Conservation (phyloP, 2,113 vertebrate genomes). For the Nothoprocta pentlandii region DNA sequence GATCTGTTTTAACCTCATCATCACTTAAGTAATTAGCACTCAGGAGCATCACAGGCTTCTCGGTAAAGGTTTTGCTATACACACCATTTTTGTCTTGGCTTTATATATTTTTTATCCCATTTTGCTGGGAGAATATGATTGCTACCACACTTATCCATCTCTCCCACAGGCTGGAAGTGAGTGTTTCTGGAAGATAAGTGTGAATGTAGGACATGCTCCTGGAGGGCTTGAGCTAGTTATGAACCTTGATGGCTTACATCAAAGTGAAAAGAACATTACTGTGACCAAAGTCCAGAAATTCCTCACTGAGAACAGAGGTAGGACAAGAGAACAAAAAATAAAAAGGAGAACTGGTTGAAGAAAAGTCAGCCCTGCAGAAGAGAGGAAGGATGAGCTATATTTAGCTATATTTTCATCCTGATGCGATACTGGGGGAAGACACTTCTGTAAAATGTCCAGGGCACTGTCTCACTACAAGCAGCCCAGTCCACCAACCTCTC, state of each 20-base stretch:
- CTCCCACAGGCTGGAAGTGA: background rate
- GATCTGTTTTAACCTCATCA: background rate
- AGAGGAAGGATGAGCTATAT: background rate
- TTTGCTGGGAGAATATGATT: background rate
- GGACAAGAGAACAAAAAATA: background rate
- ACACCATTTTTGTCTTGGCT: background rate
- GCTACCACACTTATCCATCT: background rate
- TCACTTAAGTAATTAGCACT: background rate
- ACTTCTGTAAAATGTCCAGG: background rate
- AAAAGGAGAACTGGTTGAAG: background rate
- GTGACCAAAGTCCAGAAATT: background rate
- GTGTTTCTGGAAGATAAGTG: background rate
- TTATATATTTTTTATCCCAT: background rate
- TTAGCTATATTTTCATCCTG: background rate
- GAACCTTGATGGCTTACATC: background rate
- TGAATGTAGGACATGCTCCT: accelerated
- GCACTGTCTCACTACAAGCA: background rate
- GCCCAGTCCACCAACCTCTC: too few relatives aligned
- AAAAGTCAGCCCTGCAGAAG: background rate
- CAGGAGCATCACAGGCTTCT: background rate
- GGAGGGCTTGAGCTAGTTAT: background rate
- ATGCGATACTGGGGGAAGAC: background rate
- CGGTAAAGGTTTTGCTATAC: background rate
- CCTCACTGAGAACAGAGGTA: background rate
- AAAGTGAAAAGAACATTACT: background rate